Base-by-base conservation (phyloP, 2,888 invertebrate genomes). In the Thecocarcelia acutangulata region DNA sequence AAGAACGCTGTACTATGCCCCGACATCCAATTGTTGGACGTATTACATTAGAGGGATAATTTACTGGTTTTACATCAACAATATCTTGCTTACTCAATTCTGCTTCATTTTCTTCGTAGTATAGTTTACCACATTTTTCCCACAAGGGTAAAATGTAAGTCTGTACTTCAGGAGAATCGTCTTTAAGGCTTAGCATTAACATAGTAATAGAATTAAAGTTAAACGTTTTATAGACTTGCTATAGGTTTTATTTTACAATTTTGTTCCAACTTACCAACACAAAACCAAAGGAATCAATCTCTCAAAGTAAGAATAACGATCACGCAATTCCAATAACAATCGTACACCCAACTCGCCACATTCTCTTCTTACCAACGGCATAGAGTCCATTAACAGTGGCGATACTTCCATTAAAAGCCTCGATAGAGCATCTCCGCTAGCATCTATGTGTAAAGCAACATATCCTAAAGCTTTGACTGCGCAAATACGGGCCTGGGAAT, bases 11-110 rank as follows among this genome's bases (percentile, higher is more conserved):
- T 0, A 96, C 95, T 61, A 98, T 90, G 2, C 92, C 92, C 9
- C 97, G 93, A 87, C 98, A 98, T 0, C 97, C 97, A 19, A 97
- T 92, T 86, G 96, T 96, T 0, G 97, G 97, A n/a, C 97, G 93
- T 77, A 92, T 91, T 12, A 95, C 91, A 84, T 92, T 90, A 56
- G 92, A 88, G 0, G 97, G 97, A 91, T 97, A 97, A 88, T 97
- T 95, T 3, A 91, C 87, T 0, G 94, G 94, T 2, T 92, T 91
- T 66, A 93, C 92, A 73, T 93, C 93, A 9, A 94, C 92, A 88
- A 95, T 96, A 89, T 97, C 96, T 64, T 95, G 94, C 88, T 97
- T 96, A 87, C 96, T 97, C 0, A 97, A 90, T 80, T 98, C 97
- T 54, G 94, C 93, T 86, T 97, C 95, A 90, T 98, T 98, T 89